phyloP scores from a whole-genome alignment of 1,140 invertebrate genomes.

The Zaprionus davidi region DNA sequence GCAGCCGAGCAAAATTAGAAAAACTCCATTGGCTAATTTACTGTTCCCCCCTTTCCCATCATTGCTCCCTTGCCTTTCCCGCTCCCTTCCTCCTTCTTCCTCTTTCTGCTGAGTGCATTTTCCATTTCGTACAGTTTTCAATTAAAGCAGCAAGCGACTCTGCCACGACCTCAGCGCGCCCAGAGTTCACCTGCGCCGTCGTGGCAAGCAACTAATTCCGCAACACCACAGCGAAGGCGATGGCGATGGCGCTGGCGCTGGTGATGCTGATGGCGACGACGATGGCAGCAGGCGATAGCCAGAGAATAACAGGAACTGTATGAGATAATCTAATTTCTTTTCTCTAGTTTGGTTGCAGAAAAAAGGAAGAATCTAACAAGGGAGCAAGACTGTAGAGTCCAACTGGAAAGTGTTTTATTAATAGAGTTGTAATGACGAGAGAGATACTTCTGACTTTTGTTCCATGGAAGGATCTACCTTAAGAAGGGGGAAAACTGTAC shows the following conservation, averaged over 20 bases:
- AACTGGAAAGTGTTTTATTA: too few species aligned
- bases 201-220: constrained; percentile 61
- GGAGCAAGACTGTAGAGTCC: too few species aligned
- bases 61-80: not conserved
- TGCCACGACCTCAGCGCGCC: constrained; percentile 62
- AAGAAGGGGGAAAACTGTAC: too few species aligned
- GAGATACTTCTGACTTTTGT: too few species aligned
- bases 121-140: constrained; percentile 75
- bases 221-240: constrained; percentile 55
- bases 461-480: too few species aligned
- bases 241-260: constrained; percentile 62
- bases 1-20: constrained; percentile 67
- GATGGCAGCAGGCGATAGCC: constrained; percentile 27
- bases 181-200: constrained; percentile 50
- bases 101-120: constrained; percentile 41
- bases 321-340: constrained; percentile 70
- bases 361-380: too few species aligned
- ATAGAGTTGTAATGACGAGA: too few species aligned
- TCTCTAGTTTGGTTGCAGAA: constrained; percentile 16
- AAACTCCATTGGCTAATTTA: constrained; percentile 66
- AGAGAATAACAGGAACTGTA: constrained; percentile 6
- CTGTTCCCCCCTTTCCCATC: constrained; percentile 2
- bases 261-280: constrained; percentile 55
- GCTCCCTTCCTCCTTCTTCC: not conserved
- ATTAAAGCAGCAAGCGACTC: constrained; percentile 66